phyloP scores from a whole-genome alignment of 2,797 vertebrate species.

The Diglossa cyanea region DNA sequence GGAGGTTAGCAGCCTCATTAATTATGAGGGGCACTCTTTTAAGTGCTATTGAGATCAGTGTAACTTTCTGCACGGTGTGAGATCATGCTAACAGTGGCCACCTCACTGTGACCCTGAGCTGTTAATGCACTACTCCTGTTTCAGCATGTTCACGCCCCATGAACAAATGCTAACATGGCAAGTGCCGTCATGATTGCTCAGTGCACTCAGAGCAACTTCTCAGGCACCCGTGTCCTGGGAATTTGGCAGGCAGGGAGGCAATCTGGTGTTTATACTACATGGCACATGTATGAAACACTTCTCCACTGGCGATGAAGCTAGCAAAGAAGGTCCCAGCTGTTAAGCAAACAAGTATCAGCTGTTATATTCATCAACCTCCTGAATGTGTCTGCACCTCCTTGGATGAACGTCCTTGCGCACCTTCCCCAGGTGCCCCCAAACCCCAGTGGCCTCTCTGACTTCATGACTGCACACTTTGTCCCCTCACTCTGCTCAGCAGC shows the following conservation, averaged over 20 bases:
- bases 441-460: fast-evolving
- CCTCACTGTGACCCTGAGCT: background rate
- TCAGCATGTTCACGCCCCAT: background rate
- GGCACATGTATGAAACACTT: slow-evolving; percentile 13
- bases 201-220: background rate
- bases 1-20: background rate
- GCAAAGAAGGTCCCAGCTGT: background rate
- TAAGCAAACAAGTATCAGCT: slow-evolving; percentile 5
- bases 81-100: background rate
- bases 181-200: background rate
- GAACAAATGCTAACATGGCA: background rate
- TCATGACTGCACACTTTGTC: background rate
- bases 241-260: slow-evolving; percentile 20
- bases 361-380: background rate
- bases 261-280: slow-evolving; percentile 1
- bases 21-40: background rate
- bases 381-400: background rate
- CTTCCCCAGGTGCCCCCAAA: background rate
- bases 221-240: background rate
- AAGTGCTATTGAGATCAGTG: background rate
- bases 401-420: background rate
- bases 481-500: background rate
- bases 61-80: background rate
- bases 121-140: background rate
- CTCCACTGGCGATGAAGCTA: background rate